A percentile compares a stretch with the other conserved stretches of the same genome.
Evolutionary conservation across 2,113 vertebrate species (phyloP).

Genomic region (Podocnemis expansa): DNA sequence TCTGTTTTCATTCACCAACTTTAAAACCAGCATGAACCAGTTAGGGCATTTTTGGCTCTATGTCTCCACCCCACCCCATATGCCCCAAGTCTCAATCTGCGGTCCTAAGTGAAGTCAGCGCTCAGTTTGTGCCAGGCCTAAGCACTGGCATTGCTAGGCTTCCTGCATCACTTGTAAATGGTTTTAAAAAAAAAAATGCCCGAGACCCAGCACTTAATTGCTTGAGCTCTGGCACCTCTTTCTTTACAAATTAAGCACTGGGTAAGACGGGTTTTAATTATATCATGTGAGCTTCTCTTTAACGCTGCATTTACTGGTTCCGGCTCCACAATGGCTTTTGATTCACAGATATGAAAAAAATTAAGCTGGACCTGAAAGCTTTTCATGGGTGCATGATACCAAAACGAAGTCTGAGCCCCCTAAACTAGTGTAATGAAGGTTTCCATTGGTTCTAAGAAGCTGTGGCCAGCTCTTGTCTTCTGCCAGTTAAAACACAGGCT

Average conservation of each 20-base stretch:
- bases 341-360: slow-evolving; percentile 18
- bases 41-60: neutral
- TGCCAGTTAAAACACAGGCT: neutral
- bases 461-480: slow-evolving; percentile 30
- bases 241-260: too few species aligned
- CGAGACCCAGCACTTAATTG: too few species aligned
- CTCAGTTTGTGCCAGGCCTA: too few species aligned
- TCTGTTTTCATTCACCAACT: neutral
- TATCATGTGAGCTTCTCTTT: neutral
- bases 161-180: too few species aligned
- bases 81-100: too few species aligned
- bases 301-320: slow-evolving; percentile 15
- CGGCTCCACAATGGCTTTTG: neutral
- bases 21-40: fast-evolving
- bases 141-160: too few species aligned
- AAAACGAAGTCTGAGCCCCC: neutral
- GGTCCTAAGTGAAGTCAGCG: neutral
- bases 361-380: neutral
- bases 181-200: too few species aligned
- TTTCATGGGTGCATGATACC: neutral
- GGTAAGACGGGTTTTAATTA: fast-evolving
- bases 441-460: neutral
- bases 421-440: neutral
- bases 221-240: too few species aligned
- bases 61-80: neutral